These are phyloP conservation scores for human DNA, from an alignment of 2,113 vertebrate species.

Conservation along the genomic window GRCh38 chr14:99138501-99139000, in stretches of 20 bases:
- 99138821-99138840: background rate
- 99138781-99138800: background rate
- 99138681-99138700: background rate
- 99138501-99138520: background rate
- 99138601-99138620: background rate
- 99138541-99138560: rapidly evolving
- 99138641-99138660: background rate
- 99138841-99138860: rapidly evolving
- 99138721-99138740: background rate
- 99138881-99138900: too few species aligned
- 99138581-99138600: too few species aligned
- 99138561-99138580: rapidly evolving
- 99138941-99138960: background rate
- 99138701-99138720: background rate
- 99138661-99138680: background rate
- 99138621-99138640: too few species aligned
- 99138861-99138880: background rate
- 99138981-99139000: background rate
- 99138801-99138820: background rate
- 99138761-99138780: background rate
- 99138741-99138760: background rate
- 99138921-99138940: background rate
- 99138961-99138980: too few species aligned
- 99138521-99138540: too few species aligned
- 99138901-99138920: too few species aligned